A percentile compares a stretch with the other conserved stretches of the same genome.
Evolutionary conservation across 2,113 vertebrate genomes (phyloP).

Genomic region (Paramormyrops kingsleyae): DNA sequence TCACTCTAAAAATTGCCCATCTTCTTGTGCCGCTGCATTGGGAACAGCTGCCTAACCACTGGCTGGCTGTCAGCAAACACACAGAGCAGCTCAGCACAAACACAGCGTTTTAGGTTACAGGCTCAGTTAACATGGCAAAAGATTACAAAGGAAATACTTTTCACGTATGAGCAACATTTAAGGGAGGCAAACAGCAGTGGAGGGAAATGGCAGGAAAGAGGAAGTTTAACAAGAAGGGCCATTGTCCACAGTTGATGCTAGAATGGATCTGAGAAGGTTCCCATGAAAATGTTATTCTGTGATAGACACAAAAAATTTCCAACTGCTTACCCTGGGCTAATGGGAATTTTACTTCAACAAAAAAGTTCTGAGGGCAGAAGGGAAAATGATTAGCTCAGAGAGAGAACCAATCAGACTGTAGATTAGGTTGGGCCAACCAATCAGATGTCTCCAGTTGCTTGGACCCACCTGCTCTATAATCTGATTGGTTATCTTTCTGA

Average conservation of each 20-base stretch:
- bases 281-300: background rate
- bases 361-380: background rate
- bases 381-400: too few relatives aligned
- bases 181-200: background rate
- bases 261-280: background rate
- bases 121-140: too few relatives aligned
- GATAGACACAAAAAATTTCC: background rate
- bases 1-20: conserved; percentile 15
- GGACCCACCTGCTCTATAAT: background rate
- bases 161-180: background rate
- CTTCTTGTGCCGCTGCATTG: background rate
- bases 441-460: background rate
- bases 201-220: background rate
- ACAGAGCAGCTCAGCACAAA: background rate
- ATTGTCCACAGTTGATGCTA: background rate
- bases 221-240: background rate
- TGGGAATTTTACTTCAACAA: background rate
- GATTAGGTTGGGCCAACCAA: background rate
- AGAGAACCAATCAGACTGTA: background rate
- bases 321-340: background rate
- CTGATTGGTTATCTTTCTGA: too few relatives aligned
- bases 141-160: background rate
- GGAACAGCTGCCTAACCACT: background rate
- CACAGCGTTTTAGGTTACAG: background rate
- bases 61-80: conserved; percentile 7